Base-by-base conservation (phyloP, 2,888 invertebrate genomes). In the Mactromeris polynyma region DNA sequence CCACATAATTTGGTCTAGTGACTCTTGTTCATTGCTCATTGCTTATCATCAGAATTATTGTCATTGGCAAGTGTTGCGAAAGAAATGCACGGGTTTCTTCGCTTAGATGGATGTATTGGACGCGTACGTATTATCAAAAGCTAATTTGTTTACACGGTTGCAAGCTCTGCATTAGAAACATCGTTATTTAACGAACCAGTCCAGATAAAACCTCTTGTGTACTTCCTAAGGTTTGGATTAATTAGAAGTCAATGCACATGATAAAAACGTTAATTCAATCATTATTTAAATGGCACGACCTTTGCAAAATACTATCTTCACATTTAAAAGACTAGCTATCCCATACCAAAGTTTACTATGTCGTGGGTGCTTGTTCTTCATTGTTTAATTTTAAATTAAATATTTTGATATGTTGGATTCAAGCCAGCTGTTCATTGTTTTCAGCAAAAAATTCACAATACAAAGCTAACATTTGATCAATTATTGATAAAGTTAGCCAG, bases 221-320 rank as follows among this genome's bases (percentile, higher is more conserved):
- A 81, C 86, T 82, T 87, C 82, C 54, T 89, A 86, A 79, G 86
- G 80, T 89, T 83, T 64, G 89, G 86, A 86, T 89, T 86, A 89
- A 86, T 89, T 89, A 80, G 85, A 58, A 81, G 83, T 69, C 79
- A 46, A n/a, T 64, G 31, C 69, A 46, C 26, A 38, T n/a, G 81
- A 81, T 84, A 83, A 81, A 83, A 46, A 54, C 84, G 86, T 73
- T 81, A 83, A 83, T 64, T 86, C 77, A 81, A 79, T 81, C 81
- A 58, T 85, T 78, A 81, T 81, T 73, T 69, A 38, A 38, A 80
- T 38, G 80, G 31, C 80, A 73, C 82, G 82, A 87, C 86, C 86
- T 79, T 87, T 87, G 82, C 33, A 82, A 38, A 82, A 78, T 79
- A 78, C 84, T 69, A 88, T 83, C 79, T 83, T 58, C n/a, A 19